Base-by-base conservation (phyloP, 2,797 vertebrate genomes). In the Anabas testudineus region DNA sequence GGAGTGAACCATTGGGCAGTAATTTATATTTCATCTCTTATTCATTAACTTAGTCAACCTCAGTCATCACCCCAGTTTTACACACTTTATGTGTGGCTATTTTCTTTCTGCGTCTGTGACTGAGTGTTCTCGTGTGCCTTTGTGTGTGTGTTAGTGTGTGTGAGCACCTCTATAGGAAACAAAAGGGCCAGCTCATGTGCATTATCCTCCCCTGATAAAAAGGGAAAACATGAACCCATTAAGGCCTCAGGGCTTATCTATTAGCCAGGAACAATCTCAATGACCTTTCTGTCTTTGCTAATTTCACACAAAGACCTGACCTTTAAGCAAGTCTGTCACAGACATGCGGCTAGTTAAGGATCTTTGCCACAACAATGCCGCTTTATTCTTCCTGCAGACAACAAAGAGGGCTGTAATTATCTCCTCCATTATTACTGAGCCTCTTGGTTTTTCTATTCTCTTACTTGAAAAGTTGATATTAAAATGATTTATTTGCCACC, bases 281-380 rank as follows among this genome's bases (percentile, higher is more conserved):
- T 94, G 92, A 94, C 93, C 93, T 95, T 94, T 94, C 86, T 88
- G 89, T 92, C 87, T 84, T 87, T 70, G 82, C 92, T 94, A 93
- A 93, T 94, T 91, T 91, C 87, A 87, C 88, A 93, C 89, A 90
- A 91, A 81, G 86, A 83, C 82, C 79, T 91, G 92, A 94, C 93
- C 93, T 94, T 94, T 93, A 81, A 85, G 76, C 75, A 65, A 68
- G 76, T 82, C 85, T 74, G 75, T 56, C 53, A 65, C 84, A 88
- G 84, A 83, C 85, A 81, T 76, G 69, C 47, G 42, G 77, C 66
- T 86, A 87, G 90, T 94, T 90, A 92, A 91, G 69, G 85, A 91
- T 90, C 88, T 87, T 78, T 77, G 56, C 72, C 15, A 73, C 80
- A 83, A 87, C 90, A 89, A 85, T 72, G 67, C 49, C 26, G 76